These are phyloP conservation scores for Imbricaverruca yamaguchii DNA, from an alignment of 2,888 invertebrate species.

Conservation along the genomic window DNA sequence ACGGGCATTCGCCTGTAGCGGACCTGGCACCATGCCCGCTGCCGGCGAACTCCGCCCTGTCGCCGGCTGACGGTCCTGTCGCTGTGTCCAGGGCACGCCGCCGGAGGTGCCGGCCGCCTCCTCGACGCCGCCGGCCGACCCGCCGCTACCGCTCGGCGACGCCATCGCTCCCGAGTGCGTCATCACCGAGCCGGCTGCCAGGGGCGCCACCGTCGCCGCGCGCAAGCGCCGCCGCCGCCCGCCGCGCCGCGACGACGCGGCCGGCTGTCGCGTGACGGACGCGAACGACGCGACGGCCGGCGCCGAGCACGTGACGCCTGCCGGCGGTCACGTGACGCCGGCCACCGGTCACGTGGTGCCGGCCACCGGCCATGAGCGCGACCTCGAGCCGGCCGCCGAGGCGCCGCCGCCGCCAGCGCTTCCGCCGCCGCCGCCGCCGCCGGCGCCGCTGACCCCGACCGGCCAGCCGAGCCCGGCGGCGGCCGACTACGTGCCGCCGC, in stretches of 20 bases:
- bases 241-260: not conserved
- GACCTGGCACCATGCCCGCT: no score
- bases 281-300: not conserved
- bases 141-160: not conserved
- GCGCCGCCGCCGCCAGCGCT: not conserved
- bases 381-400: not conserved
- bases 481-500: not conserved
- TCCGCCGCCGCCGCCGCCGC: not conserved
- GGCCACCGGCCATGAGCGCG: not conserved
- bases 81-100: not conserved
- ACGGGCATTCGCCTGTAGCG: no score
- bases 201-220: not conserved
- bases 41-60: no score
- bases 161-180: not conserved
- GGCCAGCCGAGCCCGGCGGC: not conserved
- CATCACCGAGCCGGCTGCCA: not conserved
- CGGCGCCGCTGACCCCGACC: not conserved
- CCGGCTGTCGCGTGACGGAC: not conserved
- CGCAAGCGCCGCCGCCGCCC: constrained; percentile 7
- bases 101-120: not conserved
- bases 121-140: not conserved
- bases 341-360: not conserved
- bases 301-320: not conserved
- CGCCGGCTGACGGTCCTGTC: no score
- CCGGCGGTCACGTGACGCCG: not conserved